Evolutionary conservation across 1,140 invertebrate species (phyloP).

Genomic region (Drosophila oshimai): DNA sequence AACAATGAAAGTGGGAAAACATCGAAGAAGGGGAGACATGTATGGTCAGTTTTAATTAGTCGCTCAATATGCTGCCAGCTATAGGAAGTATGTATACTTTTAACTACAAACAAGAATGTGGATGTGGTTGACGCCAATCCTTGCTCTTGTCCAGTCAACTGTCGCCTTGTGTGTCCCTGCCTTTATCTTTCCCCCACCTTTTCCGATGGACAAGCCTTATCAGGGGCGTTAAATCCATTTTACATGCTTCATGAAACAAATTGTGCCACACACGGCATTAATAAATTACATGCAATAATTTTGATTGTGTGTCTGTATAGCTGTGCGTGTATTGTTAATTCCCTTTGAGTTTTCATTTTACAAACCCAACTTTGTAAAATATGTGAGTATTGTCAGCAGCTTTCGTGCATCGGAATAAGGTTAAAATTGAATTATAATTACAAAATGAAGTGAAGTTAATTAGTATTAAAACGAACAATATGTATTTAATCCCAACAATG

Average conservation of each 20-base stretch:
- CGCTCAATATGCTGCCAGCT: slow-evolving; percentile 51
- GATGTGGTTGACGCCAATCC: slow-evolving; percentile 19
- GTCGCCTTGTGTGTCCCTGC: neutral
- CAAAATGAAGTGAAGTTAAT: too few species aligned
- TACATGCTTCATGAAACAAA: slow-evolving; percentile 63
- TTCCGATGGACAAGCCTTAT: slow-evolving; percentile 15
- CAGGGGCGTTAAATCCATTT: slow-evolving; percentile 58
- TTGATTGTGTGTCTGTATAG: slow-evolving; percentile 15
- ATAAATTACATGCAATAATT: slow-evolving; percentile 73
- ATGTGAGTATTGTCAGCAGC: neutral
- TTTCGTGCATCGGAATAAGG: neutral
- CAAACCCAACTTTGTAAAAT: slow-evolving; percentile 14
- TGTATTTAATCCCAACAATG: too few species aligned
- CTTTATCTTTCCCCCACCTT: slow-evolving; percentile 2
- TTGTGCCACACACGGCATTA: slow-evolving; percentile 61
- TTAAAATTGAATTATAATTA: too few species aligned
- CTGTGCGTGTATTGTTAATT: slow-evolving; percentile 24
- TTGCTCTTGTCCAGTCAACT: slow-evolving; percentile 18
- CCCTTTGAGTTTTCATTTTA: slow-evolving; percentile 52
- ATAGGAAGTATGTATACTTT: too few species aligned
- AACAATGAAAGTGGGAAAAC: too few species aligned
- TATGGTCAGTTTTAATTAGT: slow-evolving; percentile 47
- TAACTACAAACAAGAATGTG: neutral
- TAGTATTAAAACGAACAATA: slow-evolving; percentile 19
- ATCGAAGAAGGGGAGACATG: neutral